Evolutionary conservation across 2,797 vertebrate species (phyloP).

Genomic region (Xerus rutilus): DNA sequence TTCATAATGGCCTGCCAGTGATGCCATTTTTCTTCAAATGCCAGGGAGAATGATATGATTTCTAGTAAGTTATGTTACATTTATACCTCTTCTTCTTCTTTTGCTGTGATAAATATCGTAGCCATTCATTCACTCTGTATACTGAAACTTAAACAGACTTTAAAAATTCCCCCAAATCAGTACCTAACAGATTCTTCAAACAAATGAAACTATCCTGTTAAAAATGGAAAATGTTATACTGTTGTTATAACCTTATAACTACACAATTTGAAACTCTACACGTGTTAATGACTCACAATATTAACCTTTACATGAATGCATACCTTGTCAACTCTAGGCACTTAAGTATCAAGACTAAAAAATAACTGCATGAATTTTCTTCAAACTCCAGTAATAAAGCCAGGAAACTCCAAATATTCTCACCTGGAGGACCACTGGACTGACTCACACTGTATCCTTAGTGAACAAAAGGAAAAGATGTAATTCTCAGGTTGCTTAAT

Average conservation of each 20-base stretch:
- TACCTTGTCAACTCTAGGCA: neutral
- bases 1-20: neutral
- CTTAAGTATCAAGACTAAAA: slow-evolving; percentile 1
- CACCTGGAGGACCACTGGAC: neutral
- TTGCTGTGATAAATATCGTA: slow-evolving; percentile 38
- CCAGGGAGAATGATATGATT: neutral
- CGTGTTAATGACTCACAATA: neutral
- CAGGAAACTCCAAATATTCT: neutral
- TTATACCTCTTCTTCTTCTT: neutral
- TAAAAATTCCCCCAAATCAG: neutral
- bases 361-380: neutral
- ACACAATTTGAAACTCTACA: neutral
- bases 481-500: neutral
- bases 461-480: neutral
- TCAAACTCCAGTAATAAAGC: neutral
- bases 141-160: slow-evolving; percentile 4
- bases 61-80: neutral
- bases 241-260: neutral
- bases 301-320: neutral
- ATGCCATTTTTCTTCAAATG: slow-evolving; percentile 6
- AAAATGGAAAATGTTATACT: neutral
- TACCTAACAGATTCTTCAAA: neutral
- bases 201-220: neutral
- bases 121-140: neutral
- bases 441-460: neutral